A percentile compares a stretch with the other conserved stretches of the same genome.
Evolutionary conservation across 2,888 invertebrate genomes (phyloP).

Genomic region (Limenitis arthemis): DNA sequence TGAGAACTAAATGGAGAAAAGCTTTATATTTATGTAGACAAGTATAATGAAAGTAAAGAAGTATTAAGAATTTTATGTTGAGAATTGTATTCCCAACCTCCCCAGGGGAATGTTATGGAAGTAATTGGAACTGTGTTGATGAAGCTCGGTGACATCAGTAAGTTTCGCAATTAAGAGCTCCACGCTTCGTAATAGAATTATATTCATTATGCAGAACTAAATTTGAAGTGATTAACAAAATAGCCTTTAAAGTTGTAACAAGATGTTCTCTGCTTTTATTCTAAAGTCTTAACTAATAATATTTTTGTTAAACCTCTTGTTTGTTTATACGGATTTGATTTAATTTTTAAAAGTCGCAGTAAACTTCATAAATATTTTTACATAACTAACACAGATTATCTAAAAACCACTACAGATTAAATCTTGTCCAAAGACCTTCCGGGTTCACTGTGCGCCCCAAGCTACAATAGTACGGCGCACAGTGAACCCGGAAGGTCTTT

Average conservation of each 20-base stretch:
- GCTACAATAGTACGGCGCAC: no score
- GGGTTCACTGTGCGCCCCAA: conserved; percentile 62
- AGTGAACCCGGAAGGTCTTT: conserved; percentile 64
- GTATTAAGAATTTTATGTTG: neutral
- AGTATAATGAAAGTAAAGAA: no score
- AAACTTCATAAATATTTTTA: neutral
- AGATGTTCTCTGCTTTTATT: neutral
- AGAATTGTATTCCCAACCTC: neutral
- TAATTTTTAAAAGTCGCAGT: no score
- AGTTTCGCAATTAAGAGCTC: conserved; percentile 11
- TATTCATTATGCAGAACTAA: conserved; percentile 1
- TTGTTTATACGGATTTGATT: no score
- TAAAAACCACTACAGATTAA: conserved; percentile 50
- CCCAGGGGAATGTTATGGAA: neutral
- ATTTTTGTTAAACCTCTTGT: no score
- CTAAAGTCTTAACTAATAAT: no score
- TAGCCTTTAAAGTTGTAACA: neutral
- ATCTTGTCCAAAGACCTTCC: conserved; percentile 62
- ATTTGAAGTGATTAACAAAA: neutral
- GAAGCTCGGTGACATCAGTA: conserved; percentile 5
- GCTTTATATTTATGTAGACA: no score
- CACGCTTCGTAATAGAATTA: conserved; percentile 8
- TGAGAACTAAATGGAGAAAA: no score
- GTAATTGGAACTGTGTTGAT: conserved; percentile 2
- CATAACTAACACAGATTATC: conserved; percentile 24